Evolutionary conservation across 2,888 invertebrate species (phyloP).

Genomic region (Acanthosoma haemorrhoidale): DNA sequence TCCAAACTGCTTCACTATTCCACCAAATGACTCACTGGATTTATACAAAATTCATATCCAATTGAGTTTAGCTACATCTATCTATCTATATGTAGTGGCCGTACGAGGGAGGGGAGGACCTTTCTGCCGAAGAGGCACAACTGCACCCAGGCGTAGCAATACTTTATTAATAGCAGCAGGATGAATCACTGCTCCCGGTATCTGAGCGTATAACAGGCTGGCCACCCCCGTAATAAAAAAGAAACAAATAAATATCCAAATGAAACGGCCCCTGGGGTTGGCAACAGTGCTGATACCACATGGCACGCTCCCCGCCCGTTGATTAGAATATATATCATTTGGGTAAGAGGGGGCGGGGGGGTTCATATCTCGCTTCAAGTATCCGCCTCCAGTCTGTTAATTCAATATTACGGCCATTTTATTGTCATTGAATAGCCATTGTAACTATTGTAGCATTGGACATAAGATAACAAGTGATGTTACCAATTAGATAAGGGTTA

Average conservation of each 20-base stretch:
- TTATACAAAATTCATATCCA: conserved; percentile 12
- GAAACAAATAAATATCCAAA: conserved; percentile 1
- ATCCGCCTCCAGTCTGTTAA: not conserved
- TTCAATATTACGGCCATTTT: not conserved
- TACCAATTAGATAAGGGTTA: too few relatives aligned
- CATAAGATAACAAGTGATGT: too few relatives aligned
- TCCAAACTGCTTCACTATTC: not conserved
- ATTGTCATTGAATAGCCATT: too few relatives aligned
- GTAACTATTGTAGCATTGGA: too few relatives aligned
- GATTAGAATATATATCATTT: conserved; percentile 14
- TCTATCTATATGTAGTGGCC: too few relatives aligned
- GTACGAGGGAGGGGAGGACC: not conserved
- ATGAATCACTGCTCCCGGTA: conserved; percentile 8
- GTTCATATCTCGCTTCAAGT: too few relatives aligned
- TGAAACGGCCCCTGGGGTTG: not conserved
- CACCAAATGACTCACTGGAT: not conserved
- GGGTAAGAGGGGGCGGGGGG: too few relatives aligned
- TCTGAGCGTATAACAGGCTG: not conserved
- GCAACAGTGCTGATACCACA: not conserved
- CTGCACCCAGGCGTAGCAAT: not conserved
- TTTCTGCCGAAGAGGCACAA: not conserved
- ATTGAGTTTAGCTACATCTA: too few relatives aligned
- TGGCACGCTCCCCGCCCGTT: not conserved
- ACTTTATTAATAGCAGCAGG: not conserved
- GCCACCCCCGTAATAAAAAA: not conserved